Evolutionary conservation across 2,113 vertebrate species (phyloP), one percentile per base, ranked within the genome.

Genomic region (Toxotes jaculatrix): DNA sequence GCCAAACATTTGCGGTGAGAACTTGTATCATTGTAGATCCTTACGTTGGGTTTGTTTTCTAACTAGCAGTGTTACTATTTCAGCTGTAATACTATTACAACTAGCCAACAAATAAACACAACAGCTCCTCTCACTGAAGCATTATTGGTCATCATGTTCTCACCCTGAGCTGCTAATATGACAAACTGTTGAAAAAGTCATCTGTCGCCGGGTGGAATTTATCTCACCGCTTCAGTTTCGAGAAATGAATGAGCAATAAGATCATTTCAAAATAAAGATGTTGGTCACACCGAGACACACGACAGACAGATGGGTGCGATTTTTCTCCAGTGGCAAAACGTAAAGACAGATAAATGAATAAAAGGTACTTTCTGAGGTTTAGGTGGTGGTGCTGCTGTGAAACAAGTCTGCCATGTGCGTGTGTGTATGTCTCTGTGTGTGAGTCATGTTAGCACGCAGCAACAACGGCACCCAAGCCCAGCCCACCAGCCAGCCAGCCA

Each of bases 401-500:
- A 73, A 70, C 70, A 36, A 69, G 67, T 16, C 70, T 51, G 9
- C 23, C n/a, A 42, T 70, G 70, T 79, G 55, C 11, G 55, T 85
- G 59, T 79, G 77, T 82, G 69, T 51, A 12, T 49, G 62, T 83
- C 11, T 79, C 14, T 72, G 45, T 69, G 74, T 32, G 42, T 72
- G 70, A 73, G 69, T 73, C 70, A 69, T 56, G 62, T 71, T 59
- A 75, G 69, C 61, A 72, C 16, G 21, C 59, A 80, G 77, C 34
- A 32, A 43, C 43, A 3, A 49, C 19, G 4, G 62, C 55, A 57
- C 32, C 60, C 38, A 70, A 74, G 77, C 77, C 87, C 74, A 36
- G 84, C 88, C 89, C 79, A 82, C 82, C 86, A 88, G 76, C 57
- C 71, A 62, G 45, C 80, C 92, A 85, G 90, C 74, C 91, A 92